Evolutionary conservation across 2,113 vertebrate species (phyloP).

Genomic region (Pavo muticus): DNA sequence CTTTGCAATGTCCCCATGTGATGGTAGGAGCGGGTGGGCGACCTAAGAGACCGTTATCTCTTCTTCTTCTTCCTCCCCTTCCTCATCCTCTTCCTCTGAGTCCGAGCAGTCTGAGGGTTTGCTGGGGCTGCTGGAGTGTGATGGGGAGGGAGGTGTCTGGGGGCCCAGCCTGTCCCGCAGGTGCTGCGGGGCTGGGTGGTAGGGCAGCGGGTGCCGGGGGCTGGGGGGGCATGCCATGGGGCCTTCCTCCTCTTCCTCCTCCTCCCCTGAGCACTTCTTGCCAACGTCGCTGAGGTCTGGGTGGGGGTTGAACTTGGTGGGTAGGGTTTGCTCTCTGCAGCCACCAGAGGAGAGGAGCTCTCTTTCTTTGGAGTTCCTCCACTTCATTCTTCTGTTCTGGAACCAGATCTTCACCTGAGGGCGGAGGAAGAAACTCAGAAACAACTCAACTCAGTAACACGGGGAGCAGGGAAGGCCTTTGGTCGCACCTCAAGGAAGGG

Average conservation of each 20-base stretch:
- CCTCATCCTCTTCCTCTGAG: slow-evolving; percentile 85
- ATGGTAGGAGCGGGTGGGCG: neutral
- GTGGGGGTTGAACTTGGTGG: slow-evolving; percentile 96
- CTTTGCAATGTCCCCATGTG: slow-evolving; percentile 43
- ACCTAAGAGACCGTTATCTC: slow-evolving; percentile 93
- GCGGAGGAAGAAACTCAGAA: neutral
- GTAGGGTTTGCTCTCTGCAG: slow-evolving; percentile 95
- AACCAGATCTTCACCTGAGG: slow-evolving; percentile 98
- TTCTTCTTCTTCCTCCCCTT: slow-evolving; percentile 87
- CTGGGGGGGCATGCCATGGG: slow-evolving; percentile 46
- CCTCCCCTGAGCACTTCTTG: slow-evolving; percentile 80
- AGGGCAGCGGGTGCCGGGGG: slow-evolving; percentile 64
- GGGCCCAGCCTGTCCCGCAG: slow-evolving; percentile 73
- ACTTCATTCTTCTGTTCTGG: slow-evolving; percentile 98
- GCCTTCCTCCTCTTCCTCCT: slow-evolving; percentile 75
- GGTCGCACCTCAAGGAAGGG: neutral
- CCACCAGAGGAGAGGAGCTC: slow-evolving; percentile 95
- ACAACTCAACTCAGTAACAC: fast-evolving
- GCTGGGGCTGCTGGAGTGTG: slow-evolving; percentile 85
- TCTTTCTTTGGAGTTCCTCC: slow-evolving; percentile 98
- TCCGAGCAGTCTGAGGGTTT: slow-evolving; percentile 93
- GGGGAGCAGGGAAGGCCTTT: neutral
- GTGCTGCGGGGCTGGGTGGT: slow-evolving; percentile 71
- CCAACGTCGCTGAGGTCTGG: slow-evolving; percentile 97
- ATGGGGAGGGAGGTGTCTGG: slow-evolving; percentile 80